Conservation (phyloP, 1,140 invertebrate genomes). For the Halictus rubicundus region DNA sequence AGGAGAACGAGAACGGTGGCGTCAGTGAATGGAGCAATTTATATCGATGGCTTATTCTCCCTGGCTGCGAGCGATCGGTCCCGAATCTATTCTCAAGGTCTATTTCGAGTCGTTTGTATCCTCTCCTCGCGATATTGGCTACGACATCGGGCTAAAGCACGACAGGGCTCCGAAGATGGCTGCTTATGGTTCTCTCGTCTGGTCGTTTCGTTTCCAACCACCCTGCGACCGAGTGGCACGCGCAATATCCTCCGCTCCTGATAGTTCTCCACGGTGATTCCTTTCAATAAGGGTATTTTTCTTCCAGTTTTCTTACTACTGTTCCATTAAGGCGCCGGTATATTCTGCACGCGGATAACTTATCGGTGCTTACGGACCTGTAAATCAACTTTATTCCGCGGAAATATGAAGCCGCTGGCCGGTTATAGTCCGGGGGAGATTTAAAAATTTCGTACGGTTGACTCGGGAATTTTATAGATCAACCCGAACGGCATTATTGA, state of each 20-base stretch:
- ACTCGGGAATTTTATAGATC: background rate
- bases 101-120: slow-evolving; percentile 63
- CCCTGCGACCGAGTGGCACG: slow-evolving; percentile 23
- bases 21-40: slow-evolving; percentile 55
- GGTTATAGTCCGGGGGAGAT: background rate
- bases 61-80: slow-evolving; percentile 48
- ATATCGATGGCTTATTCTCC: slow-evolving; percentile 61
- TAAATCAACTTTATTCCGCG: slow-evolving; percentile 26
- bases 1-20: slow-evolving; percentile 7
- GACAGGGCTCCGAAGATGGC: slow-evolving; percentile 43
- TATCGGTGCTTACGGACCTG: slow-evolving; percentile 28
- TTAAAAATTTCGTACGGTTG: background rate
- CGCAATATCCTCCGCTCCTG: slow-evolving; percentile 38
- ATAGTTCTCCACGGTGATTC: slow-evolving; percentile 32
- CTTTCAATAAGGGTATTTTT: slow-evolving; percentile 49
- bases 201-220: slow-evolving; percentile 40
- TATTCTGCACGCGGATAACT: slow-evolving; percentile 32
- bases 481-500: background rate
- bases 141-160: slow-evolving; percentile 39
- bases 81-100: slow-evolving; percentile 65
- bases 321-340: slow-evolving; percentile 28
- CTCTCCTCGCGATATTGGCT: slow-evolving; percentile 55
- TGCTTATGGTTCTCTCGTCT: slow-evolving; percentile 46
- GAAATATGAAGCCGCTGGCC: background rate
- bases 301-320: slow-evolving; percentile 45